Conservation (phyloP, 2,113 vertebrate species). For the Amblyopsis rosae region DNA sequence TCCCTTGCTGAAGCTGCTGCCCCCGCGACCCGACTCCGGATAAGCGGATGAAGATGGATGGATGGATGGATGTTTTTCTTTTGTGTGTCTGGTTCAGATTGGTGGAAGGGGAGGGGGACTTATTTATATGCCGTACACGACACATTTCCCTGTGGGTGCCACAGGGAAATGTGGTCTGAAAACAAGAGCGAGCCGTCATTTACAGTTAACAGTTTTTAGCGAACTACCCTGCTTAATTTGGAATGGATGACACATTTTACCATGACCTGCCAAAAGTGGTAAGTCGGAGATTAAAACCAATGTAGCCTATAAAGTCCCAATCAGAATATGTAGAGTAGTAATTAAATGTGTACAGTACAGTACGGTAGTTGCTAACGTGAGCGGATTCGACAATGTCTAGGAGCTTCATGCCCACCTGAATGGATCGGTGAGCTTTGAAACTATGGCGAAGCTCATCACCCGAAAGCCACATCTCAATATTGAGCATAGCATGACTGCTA, state of each 20-base stretch:
- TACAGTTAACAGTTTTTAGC: background rate
- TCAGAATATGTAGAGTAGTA: background rate
- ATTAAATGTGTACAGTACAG: background rate
- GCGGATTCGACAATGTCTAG: conserved; percentile 63
- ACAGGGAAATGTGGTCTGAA: conserved; percentile 59
- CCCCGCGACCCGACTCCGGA: too few relatives aligned
- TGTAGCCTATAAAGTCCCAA: background rate
- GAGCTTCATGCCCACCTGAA: conserved; percentile 98
- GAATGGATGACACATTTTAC: conserved; percentile 73
- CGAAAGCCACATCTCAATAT: conserved; percentile 87
- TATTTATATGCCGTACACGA: conserved; percentile 45
- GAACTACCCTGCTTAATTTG: background rate
- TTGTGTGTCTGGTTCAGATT: conserved; percentile 34
- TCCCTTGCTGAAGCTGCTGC: too few relatives aligned
- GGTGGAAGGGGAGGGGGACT: background rate
- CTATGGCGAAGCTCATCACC: conserved; percentile 86
- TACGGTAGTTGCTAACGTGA: conserved; percentile 47
- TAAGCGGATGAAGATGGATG: too few relatives aligned
- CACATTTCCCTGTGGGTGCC: too few relatives aligned
- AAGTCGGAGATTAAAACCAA: conserved; percentile 20
- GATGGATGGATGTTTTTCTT: too few relatives aligned
- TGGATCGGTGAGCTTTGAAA: conserved; percentile 88
- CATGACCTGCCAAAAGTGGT: conserved; percentile 78
- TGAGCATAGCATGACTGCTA: conserved; percentile 83
- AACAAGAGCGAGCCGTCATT: conserved; percentile 31